Evolutionary conservation across 2,797 vertebrate species (phyloP), one percentile per base, ranked within the genome.

Genomic region (Florisuga fusca): DNA sequence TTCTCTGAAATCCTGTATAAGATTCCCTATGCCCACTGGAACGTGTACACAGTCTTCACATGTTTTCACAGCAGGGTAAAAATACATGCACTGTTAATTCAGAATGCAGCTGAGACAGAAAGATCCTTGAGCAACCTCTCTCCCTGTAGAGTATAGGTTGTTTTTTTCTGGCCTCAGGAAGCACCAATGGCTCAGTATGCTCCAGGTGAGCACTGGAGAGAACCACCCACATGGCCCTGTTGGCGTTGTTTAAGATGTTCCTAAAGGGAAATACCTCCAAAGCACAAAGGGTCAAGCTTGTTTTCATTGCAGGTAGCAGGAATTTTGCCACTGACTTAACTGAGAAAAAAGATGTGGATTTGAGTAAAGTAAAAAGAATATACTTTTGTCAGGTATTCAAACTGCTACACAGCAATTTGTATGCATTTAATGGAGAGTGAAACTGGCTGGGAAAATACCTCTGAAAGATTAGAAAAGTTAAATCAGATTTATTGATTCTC

Each of bases 151-250:
- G n/a, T 1, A n/a, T 25, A 33, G 46, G 57, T 27, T 5, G 21
- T 14, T 46, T 84, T 46, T 27, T 59, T 59, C 51, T 62, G 17
- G 51, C 43, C 55, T 79, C 9, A 7, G n/a, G 51, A 48, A 50
- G 29, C 29, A 29, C 19, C 50, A 53, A 51, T 53, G 57, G 9
- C 43, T 67, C 23, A 3, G 20, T 26, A 10, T 55, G 36, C 41
- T 76, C 45, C 27, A 45, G 43, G 43, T 59, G 27, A 41, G 38
- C 53, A 3, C 15, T n/a, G 48, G 31, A 6, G 12, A 6, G 29
- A 14, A 16, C 25, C 46, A 4, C 5, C 2, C 2, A 1, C 7
- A 1, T 2, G 16, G 61, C 16, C 22, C 58, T 26, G 16, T 5
- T 26, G 33, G 4, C 18, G 19, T 41, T 75, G 27, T 26, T 87